Conservation (phyloP, 1,140 invertebrate species). For the Bombus ignitus region DNA sequence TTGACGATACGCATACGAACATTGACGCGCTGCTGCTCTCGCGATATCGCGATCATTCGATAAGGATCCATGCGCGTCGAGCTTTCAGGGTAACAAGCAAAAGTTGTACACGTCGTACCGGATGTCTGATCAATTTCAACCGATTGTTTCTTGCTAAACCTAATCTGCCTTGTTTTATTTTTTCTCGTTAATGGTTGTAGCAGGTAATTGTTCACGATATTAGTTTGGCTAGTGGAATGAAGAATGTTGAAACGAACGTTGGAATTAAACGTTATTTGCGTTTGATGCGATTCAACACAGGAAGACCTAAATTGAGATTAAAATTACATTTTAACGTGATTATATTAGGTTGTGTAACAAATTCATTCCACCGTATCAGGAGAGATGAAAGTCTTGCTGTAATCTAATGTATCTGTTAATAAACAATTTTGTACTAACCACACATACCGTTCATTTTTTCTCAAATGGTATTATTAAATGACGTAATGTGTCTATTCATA, state of each 20-base stretch:
- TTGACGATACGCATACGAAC: conserved; percentile 41
- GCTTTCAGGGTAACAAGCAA: not conserved
- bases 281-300: not conserved
- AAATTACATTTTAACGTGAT: not conserved
- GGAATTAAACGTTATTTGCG: not conserved
- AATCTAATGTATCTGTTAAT: not conserved
- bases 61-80: not conserved
- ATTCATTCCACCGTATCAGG: not conserved
- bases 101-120: not conserved
- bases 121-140: not conserved
- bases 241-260: not conserved
- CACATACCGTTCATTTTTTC: not conserved
- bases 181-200: not conserved
- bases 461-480: not conserved
- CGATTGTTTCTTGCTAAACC: not conserved
- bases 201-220: not conserved
- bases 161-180: too few species aligned
- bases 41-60: conserved; percentile 21
- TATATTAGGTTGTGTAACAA: not conserved
- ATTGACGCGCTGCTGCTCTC: not conserved
- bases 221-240: not conserved
- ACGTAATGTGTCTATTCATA: not conserved
- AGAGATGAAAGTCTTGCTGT: not conserved
- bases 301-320: not conserved
- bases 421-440: not conserved